Base-by-base conservation (phyloP, 2,797 vertebrate species). In the Poeciliopsis presidionis region DNA sequence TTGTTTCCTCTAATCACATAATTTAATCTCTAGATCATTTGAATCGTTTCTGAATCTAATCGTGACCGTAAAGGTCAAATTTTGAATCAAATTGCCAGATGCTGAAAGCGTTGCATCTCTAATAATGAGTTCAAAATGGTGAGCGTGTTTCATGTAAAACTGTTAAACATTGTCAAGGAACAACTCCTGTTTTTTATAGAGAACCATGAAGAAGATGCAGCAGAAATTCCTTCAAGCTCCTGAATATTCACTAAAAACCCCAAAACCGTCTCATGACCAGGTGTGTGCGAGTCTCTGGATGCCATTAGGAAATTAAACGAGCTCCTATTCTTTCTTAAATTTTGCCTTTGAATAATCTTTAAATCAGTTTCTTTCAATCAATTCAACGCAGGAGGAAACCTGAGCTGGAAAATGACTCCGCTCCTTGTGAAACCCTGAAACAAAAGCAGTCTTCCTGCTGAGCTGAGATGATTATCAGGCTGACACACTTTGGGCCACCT, bases 381-480 rank as follows among this genome's bases (percentile, higher is more conserved):
- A 72, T 86, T 87, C 75, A 84, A 86, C 87, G 82, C 72, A 74
- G 77, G 46, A 84, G 72, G 78, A 91, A 87, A 86, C 80, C 83
- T 74, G 84, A 53, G 78, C 43, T 74, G 75, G 72, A 83, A 89
- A 84, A 67, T 9, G 74, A 87, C 30, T 78, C 84, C 75, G 75
- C 76, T 90, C 77, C 82, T 89, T 72, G 82, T 76, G 81, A 92
- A 90, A 91, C 86, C 75, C 80, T 47, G 82, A 91, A 92, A 93
- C 90, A 93, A 93, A 93, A 92, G 89, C 81, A 18, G 79, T 83
- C 81, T 89, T 88, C 88, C 84, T 83, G 90, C 87, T 77, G 84
- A 91, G 90, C 83, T 47, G 87, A 88, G 91, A 93, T 94, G 90
- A 94, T 94, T 92, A 92, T 94, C 92, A 85, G 85, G 79, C 90